Conservation (phyloP, 2,797 vertebrate genomes). For the Lophura swinhoii region DNA sequence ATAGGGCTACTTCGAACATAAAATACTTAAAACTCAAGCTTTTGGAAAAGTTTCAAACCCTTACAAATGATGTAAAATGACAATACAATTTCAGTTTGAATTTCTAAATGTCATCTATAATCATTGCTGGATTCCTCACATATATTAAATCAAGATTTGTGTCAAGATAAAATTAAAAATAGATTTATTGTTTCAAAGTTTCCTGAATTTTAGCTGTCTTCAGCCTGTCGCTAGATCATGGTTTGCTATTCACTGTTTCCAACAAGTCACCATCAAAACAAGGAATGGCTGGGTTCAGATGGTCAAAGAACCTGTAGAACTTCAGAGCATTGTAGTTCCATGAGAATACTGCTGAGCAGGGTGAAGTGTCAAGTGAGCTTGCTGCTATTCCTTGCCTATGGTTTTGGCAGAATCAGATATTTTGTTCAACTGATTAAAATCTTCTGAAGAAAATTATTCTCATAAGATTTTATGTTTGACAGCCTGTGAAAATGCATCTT, state of each 20-base stretch:
- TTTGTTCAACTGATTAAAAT: slow-evolving; percentile 45
- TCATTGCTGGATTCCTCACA: not conserved
- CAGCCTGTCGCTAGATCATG: not conserved
- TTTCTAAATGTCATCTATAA: not conserved
- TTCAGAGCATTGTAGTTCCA: not conserved
- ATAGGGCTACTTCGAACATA: not conserved
- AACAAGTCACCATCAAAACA: not conserved
- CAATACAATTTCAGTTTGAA: slow-evolving; percentile 6
- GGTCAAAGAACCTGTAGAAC: not conserved
- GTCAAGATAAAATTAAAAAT: not conserved
- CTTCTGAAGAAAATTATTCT: slow-evolving; percentile 29
- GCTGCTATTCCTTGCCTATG: not conserved
- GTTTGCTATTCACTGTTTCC: not conserved
- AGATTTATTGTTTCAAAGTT: not conserved
- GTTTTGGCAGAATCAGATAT: slow-evolving; percentile 11
- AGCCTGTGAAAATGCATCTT: slow-evolving; percentile 46
- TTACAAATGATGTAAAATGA: not conserved
- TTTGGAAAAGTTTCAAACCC: slow-evolving; percentile 6
- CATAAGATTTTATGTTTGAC: slow-evolving; percentile 41
- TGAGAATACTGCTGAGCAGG: not conserved
- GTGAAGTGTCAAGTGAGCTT: not conserved
- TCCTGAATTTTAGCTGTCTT: not conserved
- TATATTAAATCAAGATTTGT: not conserved
- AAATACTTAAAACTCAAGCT: not conserved
- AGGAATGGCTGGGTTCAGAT: not conserved